These are phyloP conservation scores for Congeria kusceri DNA, from an alignment of 2,888 invertebrate genomes.

Conservation along the genomic window DNA sequence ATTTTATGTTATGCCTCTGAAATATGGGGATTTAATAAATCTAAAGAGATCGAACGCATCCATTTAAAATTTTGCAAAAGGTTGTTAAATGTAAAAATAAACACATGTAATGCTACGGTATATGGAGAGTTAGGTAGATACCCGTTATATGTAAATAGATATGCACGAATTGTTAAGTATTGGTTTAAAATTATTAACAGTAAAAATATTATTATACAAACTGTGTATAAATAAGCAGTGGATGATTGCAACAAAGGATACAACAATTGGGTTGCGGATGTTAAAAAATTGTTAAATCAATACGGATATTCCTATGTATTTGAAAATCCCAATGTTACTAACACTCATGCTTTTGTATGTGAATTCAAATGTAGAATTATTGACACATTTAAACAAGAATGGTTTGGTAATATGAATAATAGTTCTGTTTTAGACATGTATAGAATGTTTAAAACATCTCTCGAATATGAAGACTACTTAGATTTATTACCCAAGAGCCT, in stretches of 20 bases:
- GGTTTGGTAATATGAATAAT: background rate
- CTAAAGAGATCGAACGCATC: conserved; percentile 22
- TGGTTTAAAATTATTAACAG: conserved; percentile 2
- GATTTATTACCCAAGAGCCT: background rate
- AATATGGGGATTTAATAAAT: conserved; percentile 32
- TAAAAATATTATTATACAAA: conserved; percentile 11
- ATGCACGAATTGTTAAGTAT: conserved; percentile 6
- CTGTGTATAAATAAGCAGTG: background rate
- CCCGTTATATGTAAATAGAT: conserved; percentile 13
- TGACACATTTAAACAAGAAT: conserved; percentile 10
- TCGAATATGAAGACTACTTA: background rate
- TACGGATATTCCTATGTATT: background rate
- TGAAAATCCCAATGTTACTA: background rate
- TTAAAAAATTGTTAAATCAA: background rate
- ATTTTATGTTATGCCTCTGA: conserved; percentile 20
- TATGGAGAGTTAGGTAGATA: conserved; percentile 12
- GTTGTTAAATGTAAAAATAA: conserved; percentile 12
- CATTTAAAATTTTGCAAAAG: conserved; percentile 34
- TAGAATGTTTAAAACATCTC: conserved; percentile 3
- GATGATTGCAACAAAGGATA: background rate
- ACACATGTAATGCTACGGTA: background rate
- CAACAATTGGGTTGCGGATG: background rate
- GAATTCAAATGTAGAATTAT: conserved; percentile 15
- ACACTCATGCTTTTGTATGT: background rate
- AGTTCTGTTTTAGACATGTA: background rate